A percentile compares a stretch with the other conserved stretches of the same genome.
phyloP scores from a whole-genome alignment of 2,113 vertebrate species.

The Clarias macrocephalus region DNA sequence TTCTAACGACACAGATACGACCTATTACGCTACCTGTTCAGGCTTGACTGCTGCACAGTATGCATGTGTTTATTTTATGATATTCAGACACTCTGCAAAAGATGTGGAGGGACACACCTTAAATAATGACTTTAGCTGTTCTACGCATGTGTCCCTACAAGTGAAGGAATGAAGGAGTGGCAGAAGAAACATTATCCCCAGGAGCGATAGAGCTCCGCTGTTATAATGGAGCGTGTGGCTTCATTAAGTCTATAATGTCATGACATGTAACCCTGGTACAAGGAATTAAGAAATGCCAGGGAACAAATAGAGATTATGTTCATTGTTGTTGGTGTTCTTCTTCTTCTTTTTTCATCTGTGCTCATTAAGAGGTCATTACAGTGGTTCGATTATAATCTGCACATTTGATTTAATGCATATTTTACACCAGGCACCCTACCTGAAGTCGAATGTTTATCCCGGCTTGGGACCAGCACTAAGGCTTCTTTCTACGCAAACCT shows the following conservation, averaged over 20 bases:
- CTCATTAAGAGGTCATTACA: too few species aligned
- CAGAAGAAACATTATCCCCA: constrained; percentile 46
- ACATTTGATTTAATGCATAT: too few species aligned
- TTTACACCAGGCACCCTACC: too few species aligned
- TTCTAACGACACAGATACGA: constrained; percentile 12
- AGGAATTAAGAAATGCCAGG: neutral
- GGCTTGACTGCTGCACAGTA: constrained; percentile 59
- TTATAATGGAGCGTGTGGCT: neutral
- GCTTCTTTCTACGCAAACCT: too few species aligned
- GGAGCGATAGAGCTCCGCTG: constrained; percentile 30
- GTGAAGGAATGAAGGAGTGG: constrained; percentile 73
- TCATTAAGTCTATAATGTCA: neutral
- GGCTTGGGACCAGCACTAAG: too few species aligned
- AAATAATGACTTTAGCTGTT: constrained; percentile 51
- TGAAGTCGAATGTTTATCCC: too few species aligned
- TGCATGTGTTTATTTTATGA: constrained; percentile 50
- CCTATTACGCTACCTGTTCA: constrained; percentile 55
- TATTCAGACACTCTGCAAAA: constrained; percentile 57
- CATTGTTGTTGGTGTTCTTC: too few species aligned
- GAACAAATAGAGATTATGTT: neutral
- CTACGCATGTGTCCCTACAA: constrained; percentile 65
- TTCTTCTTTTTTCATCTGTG: too few species aligned
- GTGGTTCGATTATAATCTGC: too few species aligned
- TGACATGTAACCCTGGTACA: neutral
- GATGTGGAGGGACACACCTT: constrained; percentile 68